These are phyloP conservation scores for Incurvaria masculella DNA, from an alignment of 2,888 invertebrate genomes.

Conservation along the genomic window DNA sequence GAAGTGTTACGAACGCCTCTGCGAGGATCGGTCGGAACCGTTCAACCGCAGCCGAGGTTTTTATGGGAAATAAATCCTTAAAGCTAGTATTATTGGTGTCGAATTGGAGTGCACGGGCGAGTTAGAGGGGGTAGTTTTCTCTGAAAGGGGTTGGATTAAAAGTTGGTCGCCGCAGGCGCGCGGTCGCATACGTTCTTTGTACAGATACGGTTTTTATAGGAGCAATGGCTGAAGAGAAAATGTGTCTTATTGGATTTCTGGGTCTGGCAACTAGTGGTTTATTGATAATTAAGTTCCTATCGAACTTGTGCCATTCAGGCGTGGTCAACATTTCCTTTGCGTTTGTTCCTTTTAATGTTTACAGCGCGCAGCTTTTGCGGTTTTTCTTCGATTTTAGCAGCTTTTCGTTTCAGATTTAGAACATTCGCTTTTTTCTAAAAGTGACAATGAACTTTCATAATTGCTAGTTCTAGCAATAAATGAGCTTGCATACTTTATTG, in stretches of 20 bases:
- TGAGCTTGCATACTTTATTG: too few relatives aligned
- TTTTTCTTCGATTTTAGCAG: too few relatives aligned
- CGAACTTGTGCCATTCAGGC: too few relatives aligned
- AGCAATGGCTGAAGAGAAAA: neutral
- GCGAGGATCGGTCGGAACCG: neutral
- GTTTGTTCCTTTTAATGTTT: too few relatives aligned
- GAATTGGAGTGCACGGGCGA: neutral
- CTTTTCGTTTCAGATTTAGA: too few relatives aligned
- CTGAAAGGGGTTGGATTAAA: neutral
- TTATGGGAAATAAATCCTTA: neutral
- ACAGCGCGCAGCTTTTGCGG: too few relatives aligned
- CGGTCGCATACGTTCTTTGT: neutral
- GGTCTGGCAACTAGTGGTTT: neutral
- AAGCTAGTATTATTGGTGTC: neutral
- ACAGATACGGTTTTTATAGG: neutral
- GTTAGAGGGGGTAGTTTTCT: neutral
- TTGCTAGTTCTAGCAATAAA: too few relatives aligned
- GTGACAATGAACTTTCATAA: too few relatives aligned
- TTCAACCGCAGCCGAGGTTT: neutral
- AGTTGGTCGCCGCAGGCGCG: neutral
- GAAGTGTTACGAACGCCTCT: neutral
- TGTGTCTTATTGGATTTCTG: neutral
- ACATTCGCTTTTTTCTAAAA: too few relatives aligned
- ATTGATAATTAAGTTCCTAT: too few relatives aligned
- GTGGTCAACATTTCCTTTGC: too few relatives aligned